A percentile compares a stretch with the other conserved stretches of the same genome.
phyloP scores from a whole-genome alignment of 2,797 vertebrate genomes.

The Eutrigla gurnardus region DNA sequence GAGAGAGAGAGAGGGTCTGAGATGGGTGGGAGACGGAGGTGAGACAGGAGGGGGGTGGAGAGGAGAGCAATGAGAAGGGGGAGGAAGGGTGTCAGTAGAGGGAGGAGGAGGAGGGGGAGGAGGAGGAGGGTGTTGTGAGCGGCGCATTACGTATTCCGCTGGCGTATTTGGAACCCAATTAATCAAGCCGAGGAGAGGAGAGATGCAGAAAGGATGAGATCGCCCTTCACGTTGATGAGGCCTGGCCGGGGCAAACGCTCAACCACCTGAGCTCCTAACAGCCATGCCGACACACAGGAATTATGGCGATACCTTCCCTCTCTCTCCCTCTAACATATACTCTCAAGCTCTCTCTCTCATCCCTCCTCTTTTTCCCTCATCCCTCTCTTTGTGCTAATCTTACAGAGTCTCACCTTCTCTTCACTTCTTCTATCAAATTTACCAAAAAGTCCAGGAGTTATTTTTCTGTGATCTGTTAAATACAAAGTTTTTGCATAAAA shows the following conservation, averaged over 20 bases:
- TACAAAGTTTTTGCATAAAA: constrained; percentile 38
- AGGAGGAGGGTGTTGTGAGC: constrained; percentile 44
- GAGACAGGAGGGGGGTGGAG: constrained; percentile 69
- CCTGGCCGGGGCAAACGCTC: constrained; percentile 96
- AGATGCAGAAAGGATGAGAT: constrained; percentile 99
- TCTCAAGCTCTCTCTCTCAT: constrained; percentile 38
- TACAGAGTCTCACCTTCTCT: constrained; percentile 51
- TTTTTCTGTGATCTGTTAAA: constrained; percentile 72
- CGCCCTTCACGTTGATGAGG: constrained; percentile 99
- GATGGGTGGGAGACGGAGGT: constrained; percentile 80
- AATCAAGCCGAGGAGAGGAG: constrained; percentile 96
- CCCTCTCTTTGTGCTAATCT: constrained; percentile 66
- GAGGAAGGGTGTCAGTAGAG: constrained; percentile 58
- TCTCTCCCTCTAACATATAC: constrained; percentile 75
- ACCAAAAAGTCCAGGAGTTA: constrained; percentile 26
- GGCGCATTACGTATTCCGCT: constrained; percentile 93
- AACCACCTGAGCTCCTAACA: constrained; percentile 99
- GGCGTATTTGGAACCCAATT: constrained; percentile 96
- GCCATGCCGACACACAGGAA: constrained; percentile 93
- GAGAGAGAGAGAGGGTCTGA: constrained; percentile 78
- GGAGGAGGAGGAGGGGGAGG: constrained; percentile 68
- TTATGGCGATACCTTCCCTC: constrained; percentile 95
- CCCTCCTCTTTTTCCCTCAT: constrained; percentile 47
- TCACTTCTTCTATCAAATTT: constrained; percentile 47
- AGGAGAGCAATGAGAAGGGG: constrained; percentile 75